Base-by-base conservation (phyloP, 2,797 vertebrate genomes). In the Xenentodon cancila region DNA sequence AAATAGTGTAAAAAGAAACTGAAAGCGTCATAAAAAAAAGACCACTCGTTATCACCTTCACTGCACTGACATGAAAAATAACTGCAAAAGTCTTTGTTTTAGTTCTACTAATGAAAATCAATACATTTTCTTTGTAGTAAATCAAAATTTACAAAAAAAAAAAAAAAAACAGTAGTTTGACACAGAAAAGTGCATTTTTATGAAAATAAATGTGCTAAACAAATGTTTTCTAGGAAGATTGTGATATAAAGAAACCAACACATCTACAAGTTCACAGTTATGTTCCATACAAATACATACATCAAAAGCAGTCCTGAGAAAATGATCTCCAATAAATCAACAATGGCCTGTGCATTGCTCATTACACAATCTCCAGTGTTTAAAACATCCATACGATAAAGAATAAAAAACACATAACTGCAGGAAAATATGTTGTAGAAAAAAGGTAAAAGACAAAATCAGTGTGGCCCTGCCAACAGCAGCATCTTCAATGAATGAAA, bases 281-380 rank as follows among this genome's bases (percentile, higher is more conserved):
- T 32, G 77, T 84, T 90, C 85, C 77, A 85, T 59, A 80, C 46
- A 89, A 80, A 86, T 32, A 79, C 70, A 55, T 37, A 71, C 66
- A 80, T 73, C 46, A 75, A 82, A 87, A 87, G 4, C 79, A 82
- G 84, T 85, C 89, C 88, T 92, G 89, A 91, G 88, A 88, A 87
- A 88, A 81, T 64, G 86, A 91, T 89, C 85, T 91, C 90, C 80
- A 85, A n/a, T 73, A 77, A 74, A 88, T 66, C 68, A 79, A 76
- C 71, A 72, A 82, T 72, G 63, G 77, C 67, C 69, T 79, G 78
- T 84, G 76, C 86, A 85, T 71, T 71, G 62, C 27, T 82, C 50
- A 20, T 64, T 22, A 77, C 53, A 75, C 61, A 79, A 64, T 79
- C 57, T 82, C 75, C 77, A 86, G 65, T 80, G 79, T 89, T 88